Conservation (phyloP, 2,888 invertebrate species). For the Nymphalis urticae region DNA sequence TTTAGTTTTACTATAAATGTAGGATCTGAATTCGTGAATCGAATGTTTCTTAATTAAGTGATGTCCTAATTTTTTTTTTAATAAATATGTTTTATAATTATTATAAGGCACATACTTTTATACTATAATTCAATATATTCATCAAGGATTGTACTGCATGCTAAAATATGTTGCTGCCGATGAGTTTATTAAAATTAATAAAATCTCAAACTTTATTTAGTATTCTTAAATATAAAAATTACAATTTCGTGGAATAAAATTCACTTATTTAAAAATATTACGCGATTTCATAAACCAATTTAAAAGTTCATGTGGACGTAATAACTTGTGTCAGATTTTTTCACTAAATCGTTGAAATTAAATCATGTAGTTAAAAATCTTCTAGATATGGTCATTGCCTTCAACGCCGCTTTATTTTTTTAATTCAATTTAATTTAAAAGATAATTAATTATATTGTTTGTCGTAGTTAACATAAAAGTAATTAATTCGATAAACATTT, state of each 20-base stretch:
- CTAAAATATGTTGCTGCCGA: too few species aligned
- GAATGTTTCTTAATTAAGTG: too few species aligned
- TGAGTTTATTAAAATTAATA: too few species aligned
- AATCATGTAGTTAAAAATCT: conserved; percentile 2
- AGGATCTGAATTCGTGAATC: too few species aligned
- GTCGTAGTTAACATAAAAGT: not conserved
- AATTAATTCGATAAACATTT: not conserved
- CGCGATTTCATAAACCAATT: not conserved
- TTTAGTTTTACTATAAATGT: too few species aligned
- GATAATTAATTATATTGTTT: not conserved
- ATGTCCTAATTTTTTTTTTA: too few species aligned
- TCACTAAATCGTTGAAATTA: conserved; percentile 7
- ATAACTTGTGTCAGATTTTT: not conserved
- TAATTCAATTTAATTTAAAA: not conserved
- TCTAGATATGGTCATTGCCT: conserved; percentile 14
- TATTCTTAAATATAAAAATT: not conserved
- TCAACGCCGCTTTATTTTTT: conserved; percentile 1
- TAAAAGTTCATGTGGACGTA: not conserved
- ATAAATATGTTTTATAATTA: too few species aligned
- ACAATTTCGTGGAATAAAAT: not conserved
- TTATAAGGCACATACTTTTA: too few species aligned
- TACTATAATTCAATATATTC: too few species aligned
- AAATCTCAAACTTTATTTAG: not conserved
- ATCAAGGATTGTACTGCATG: too few species aligned
- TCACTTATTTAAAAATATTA: not conserved